Evolutionary conservation across 2,113 vertebrate genomes (phyloP).

Genomic region (Procavia capensis): DNA sequence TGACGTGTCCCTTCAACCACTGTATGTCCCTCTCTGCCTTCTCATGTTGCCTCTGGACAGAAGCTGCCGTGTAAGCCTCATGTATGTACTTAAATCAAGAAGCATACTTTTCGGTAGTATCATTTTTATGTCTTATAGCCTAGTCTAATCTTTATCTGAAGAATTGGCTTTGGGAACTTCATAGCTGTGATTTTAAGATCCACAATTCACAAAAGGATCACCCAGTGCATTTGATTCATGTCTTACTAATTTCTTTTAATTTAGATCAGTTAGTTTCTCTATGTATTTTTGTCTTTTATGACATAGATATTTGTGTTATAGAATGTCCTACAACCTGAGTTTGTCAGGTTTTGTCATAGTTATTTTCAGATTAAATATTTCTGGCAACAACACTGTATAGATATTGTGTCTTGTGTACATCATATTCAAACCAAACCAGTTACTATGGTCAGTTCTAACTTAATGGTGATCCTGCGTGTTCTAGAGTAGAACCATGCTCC

Average conservation of each 20-base stretch:
- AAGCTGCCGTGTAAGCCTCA: too few species aligned
- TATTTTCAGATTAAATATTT: conserved; percentile 7
- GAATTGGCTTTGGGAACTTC: too few species aligned
- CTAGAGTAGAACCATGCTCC: not conserved
- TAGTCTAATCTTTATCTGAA: too few species aligned
- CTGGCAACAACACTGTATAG: not conserved
- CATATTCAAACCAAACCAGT: too few species aligned
- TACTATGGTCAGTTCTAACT: too few species aligned
- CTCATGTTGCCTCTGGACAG: too few species aligned
- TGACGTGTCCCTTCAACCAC: too few species aligned
- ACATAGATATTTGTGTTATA: conserved; percentile 1
- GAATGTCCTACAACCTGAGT: not conserved
- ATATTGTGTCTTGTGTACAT: not conserved
- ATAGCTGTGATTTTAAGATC: not conserved
- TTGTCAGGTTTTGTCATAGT: conserved; percentile 5
- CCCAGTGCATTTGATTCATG: not conserved
- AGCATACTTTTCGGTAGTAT: too few species aligned
- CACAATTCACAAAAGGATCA: not conserved
- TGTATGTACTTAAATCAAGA: too few species aligned
- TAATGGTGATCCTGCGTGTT: not conserved
- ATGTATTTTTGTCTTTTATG: not conserved
- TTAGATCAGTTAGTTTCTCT: not conserved
- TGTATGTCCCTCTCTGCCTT: too few species aligned
- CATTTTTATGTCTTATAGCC: too few species aligned
- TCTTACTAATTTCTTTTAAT: not conserved